Percentiles rank a stretch among this genome's conserved stretches.
These are phyloP conservation scores for Leptocoma aspasia DNA, from an alignment of 2,113 vertebrate species.

Conservation along the genomic window DNA sequence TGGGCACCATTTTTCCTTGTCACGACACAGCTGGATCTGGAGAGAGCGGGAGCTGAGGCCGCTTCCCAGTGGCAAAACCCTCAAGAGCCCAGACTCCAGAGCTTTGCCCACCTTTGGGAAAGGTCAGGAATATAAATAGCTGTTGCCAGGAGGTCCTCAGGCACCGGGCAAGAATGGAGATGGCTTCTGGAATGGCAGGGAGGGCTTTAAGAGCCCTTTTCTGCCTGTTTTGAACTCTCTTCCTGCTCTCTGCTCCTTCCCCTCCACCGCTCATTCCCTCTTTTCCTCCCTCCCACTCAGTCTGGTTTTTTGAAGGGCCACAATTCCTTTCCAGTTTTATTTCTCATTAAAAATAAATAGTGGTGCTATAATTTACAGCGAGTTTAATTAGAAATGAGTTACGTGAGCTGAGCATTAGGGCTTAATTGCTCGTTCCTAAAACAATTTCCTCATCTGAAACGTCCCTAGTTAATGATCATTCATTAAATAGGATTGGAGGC, in stretches of 20 bases:
- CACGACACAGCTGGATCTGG: not conserved
- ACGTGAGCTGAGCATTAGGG: slow-evolving; percentile 55
- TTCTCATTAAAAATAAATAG: slow-evolving; percentile 71
- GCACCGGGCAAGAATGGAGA: not conserved
- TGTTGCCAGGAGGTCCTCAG: slow-evolving; percentile 4
- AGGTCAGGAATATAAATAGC: slow-evolving; percentile 1
- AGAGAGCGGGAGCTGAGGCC: not conserved
- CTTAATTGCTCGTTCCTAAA: slow-evolving; percentile 70
- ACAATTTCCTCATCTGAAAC: slow-evolving; percentile 69
- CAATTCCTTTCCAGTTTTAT: slow-evolving; percentile 59
- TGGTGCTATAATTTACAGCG: slow-evolving; percentile 63
- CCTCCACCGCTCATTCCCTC: not conserved
- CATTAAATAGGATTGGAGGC: slow-evolving; percentile 51
- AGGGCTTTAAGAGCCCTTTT: not conserved
- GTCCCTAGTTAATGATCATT: slow-evolving; percentile 68
- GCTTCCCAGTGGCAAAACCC: not conserved
- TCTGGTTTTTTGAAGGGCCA: slow-evolving; percentile 24
- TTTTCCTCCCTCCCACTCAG: not conserved
- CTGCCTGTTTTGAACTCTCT: not conserved
- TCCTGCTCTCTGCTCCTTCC: not conserved
- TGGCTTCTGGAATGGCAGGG: not conserved
- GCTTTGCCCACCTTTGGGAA: slow-evolving; percentile 26
- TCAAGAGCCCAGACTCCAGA: not conserved
- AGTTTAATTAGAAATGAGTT: slow-evolving; percentile 72
- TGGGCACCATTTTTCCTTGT: slow-evolving; percentile 60